Evolutionary conservation across 2,113 vertebrate genomes (phyloP).

Genomic region (Rattus norvegicus): GRCr8 NC_086039.1:54414501-54415000

Average conservation of each 20-base stretch:
- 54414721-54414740: background rate
- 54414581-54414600: background rate
- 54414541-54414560: background rate
- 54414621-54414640: background rate
- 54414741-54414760: background rate
- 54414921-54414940: background rate
- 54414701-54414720: background rate
- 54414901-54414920: background rate
- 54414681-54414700: background rate
- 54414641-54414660: background rate
- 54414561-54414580: background rate
- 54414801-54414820: background rate
- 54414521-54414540: background rate
- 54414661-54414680: background rate
- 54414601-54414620: background rate
- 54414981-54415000: background rate
- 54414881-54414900: conserved; percentile 11
- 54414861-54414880: background rate
- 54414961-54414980: background rate
- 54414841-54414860: background rate
- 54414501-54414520: conserved; percentile 37
- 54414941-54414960: background rate
- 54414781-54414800: background rate
- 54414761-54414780: background rate
- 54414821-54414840: background rate